Conservation (phyloP, 1,140 invertebrate genomes). For the Atta texana region DNA sequence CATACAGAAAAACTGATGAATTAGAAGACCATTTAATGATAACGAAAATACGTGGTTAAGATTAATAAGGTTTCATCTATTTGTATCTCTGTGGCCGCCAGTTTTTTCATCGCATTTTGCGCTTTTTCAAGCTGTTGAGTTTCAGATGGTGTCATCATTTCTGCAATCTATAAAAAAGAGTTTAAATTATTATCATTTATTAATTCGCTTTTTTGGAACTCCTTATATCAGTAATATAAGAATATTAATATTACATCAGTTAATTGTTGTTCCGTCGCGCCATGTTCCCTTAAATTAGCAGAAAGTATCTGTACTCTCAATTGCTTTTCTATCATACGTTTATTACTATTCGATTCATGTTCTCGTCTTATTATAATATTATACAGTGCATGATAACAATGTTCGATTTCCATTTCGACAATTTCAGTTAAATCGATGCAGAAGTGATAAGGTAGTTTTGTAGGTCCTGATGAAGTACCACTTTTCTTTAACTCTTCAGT, state of each 20-base stretch:
- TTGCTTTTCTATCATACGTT: constrained; percentile 94
- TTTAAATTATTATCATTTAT: constrained; percentile 48
- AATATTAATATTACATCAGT: constrained; percentile 88
- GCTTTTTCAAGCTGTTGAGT: constrained; percentile 89
- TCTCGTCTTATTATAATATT: constrained; percentile 89
- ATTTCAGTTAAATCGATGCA: constrained; percentile 91
- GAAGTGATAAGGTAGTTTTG: constrained; percentile 92
- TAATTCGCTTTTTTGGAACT: neutral
- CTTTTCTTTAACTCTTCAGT: constrained; percentile 88
- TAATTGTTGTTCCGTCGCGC: constrained; percentile 91
- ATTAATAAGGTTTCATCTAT: constrained; percentile 92
- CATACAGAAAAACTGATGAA: neutral
- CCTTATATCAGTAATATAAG: constrained; percentile 23
- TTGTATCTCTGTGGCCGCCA: constrained; percentile 89
- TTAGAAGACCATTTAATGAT: constrained; percentile 75
- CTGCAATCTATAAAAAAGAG: constrained; percentile 88
- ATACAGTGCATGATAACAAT: constrained; percentile 92
- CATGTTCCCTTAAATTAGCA: constrained; percentile 91
- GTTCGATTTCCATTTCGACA: constrained; percentile 90
- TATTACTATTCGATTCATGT: constrained; percentile 89
- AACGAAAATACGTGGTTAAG: constrained; percentile 88
- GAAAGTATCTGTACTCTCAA: constrained; percentile 93
- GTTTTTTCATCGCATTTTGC: constrained; percentile 89
- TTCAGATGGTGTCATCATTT: constrained; percentile 93
- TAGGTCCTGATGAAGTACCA: constrained; percentile 85